Evolutionary conservation across 2,113 vertebrate genomes (phyloP).

Genomic region (Trogon melanurus): DNA sequence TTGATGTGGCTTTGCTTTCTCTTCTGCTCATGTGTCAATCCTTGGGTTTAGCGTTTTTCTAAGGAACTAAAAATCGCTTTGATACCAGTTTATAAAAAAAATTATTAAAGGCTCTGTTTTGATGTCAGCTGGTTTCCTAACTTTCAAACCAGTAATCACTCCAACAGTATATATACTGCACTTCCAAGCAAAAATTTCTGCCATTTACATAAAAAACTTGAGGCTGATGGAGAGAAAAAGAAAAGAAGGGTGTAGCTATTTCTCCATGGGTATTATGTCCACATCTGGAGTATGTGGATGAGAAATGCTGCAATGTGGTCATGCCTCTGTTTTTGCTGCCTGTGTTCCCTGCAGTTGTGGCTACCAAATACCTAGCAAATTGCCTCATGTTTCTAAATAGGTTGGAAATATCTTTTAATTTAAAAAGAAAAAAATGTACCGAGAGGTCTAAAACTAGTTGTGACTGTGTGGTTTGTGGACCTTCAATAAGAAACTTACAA

Average conservation of each 20-base stretch:
- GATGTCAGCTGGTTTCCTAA: not conserved
- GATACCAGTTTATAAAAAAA: not conserved
- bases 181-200: not conserved
- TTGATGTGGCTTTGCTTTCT: not conserved
- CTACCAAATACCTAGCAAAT: not conserved
- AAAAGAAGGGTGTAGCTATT: not conserved
- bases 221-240: not conserved
- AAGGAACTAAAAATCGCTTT: not conserved
- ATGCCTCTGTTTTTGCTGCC: not conserved
- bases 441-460: not conserved
- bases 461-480: not conserved
- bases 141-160: not conserved
- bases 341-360: not conserved
- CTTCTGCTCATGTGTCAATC: not conserved
- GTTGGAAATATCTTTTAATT: not conserved
- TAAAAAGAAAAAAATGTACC: not conserved
- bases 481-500: not conserved
- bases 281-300: not conserved
- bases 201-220: not conserved
- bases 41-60: not conserved
- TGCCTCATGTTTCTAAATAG: not conserved
- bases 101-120: not conserved
- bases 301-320: not conserved
- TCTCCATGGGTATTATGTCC: not conserved
- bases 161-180: not conserved